Evolutionary conservation across 2,888 invertebrate genomes (phyloP).

Genomic region (Melanotus villosus): DNA sequence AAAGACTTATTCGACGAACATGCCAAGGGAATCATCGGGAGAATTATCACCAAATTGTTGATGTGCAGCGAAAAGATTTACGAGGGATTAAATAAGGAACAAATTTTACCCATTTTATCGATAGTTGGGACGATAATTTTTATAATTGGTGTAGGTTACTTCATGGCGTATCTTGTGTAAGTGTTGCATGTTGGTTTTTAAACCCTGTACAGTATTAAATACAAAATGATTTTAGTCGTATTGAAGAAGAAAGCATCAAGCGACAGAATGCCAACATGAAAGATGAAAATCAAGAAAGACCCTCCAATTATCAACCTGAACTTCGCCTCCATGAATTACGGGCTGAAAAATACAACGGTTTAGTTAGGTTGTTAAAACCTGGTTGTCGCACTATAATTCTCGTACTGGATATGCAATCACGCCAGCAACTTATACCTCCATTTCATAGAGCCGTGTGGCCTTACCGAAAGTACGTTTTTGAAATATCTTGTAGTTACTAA

Average conservation of each 20-base stretch:
- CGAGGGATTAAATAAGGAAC: constrained; percentile 82
- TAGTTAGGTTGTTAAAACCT: constrained; percentile 92
- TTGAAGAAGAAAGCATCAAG: constrained; percentile 75
- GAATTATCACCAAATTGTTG: constrained; percentile 76
- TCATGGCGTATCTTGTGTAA: constrained; percentile 87
- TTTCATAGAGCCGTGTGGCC: constrained; percentile 97
- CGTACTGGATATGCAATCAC: constrained; percentile 90
- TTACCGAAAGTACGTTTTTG: constrained; percentile 87
- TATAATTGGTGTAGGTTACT: constrained; percentile 84
- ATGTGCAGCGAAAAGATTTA: constrained; percentile 80
- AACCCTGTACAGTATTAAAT: neutral
- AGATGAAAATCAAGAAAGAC: constrained; percentile 59
- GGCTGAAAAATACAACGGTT: constrained; percentile 95
- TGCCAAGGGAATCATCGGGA: constrained; percentile 79
- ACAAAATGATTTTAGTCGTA: constrained; percentile 65
- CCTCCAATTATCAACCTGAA: constrained; percentile 72
- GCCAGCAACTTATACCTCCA: constrained; percentile 87
- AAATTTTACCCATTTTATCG: constrained; percentile 84
- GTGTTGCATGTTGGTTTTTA: constrained; percentile 59
- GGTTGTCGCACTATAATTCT: constrained; percentile 95
- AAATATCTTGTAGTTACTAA: no score
- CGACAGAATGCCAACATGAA: constrained; percentile 70
- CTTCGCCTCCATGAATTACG: constrained; percentile 91
- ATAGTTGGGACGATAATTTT: constrained; percentile 84
- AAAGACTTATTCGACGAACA: constrained; percentile 87